phyloP scores from a whole-genome alignment of 2,113 vertebrate genomes.

The Colinus virginianus region DNA sequence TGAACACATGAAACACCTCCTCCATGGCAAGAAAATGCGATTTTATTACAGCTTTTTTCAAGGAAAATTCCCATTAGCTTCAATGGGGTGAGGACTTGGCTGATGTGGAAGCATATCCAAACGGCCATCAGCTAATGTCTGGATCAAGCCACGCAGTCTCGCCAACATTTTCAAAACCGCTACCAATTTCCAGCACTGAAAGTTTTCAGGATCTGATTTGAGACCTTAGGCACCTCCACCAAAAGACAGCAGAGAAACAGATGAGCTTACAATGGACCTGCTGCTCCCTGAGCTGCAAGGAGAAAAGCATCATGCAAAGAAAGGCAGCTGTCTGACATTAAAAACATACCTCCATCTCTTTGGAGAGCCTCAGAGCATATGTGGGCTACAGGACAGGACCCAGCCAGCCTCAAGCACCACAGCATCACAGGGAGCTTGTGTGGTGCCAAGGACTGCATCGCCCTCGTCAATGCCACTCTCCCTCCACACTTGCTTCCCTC shows the following conservation, averaged over 20 bases:
- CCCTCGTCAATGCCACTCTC: neutral
- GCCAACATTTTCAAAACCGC: constrained; percentile 27
- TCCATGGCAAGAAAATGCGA: constrained; percentile 20
- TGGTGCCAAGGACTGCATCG: neutral
- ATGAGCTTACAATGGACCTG: constrained; percentile 38
- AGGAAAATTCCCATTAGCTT: constrained; percentile 60
- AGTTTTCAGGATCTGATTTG: neutral
- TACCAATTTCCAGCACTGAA: constrained; percentile 22
- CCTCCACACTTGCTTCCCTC: constrained; percentile 9
- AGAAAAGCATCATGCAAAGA: neutral
- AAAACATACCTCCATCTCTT: neutral
- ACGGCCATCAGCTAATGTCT: constrained; percentile 35
- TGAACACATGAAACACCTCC: constrained; percentile 49
- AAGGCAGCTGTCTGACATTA: constrained; percentile 32
- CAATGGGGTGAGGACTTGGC: constrained; percentile 45
- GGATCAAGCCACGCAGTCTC: neutral
- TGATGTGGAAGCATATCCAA: neutral
- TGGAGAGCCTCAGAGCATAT: neutral
- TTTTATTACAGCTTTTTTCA: constrained; percentile 50
- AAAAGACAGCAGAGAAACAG: neutral
- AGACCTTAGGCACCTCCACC: neutral
- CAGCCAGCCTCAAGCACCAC: constrained; percentile 26
- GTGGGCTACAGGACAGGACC: neutral
- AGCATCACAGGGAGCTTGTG: neutral
- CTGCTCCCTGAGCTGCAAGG: neutral